These are phyloP conservation scores for Neostethus bicornis DNA, from an alignment of 2,797 vertebrate species.

Conservation along the genomic window DNA sequence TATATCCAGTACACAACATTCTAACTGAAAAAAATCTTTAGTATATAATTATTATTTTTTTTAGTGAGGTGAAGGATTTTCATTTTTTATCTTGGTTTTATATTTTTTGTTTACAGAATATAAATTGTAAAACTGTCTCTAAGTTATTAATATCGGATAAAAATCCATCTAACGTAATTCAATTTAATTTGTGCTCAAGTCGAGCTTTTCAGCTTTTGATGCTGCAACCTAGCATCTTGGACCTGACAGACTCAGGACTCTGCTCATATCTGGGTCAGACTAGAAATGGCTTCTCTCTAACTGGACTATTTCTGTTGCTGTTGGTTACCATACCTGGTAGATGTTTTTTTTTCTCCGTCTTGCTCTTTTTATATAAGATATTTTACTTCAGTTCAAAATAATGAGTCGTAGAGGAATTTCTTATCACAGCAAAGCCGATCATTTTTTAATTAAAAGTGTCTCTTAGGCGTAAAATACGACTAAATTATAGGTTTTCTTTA, in stretches of 20 bases:
- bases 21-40: no score
- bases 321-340: constrained; percentile 13
- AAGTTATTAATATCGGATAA: no score
- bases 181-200: no score
- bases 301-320: constrained; percentile 4
- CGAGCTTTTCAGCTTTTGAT: constrained; percentile 1
- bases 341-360: constrained; percentile 5
- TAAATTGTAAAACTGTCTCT: no score
- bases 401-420: neutral
- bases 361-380: neutral
- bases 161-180: no score
- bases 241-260: neutral
- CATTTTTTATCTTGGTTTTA: no score
- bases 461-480: neutral
- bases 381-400: neutral
- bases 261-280: constrained; percentile 9
- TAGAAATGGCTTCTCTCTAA: neutral
- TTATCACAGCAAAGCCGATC: neutral
- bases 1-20: no score
- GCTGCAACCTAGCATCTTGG: neutral
- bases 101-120: no score
- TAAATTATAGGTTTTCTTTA: neutral
- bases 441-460: constrained; percentile 2
- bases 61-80: no score
- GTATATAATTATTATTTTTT: no score